These are phyloP conservation scores for Brachionus plicatilis DNA, from an alignment of 1,140 invertebrate species.

Conservation along the genomic window DNA sequence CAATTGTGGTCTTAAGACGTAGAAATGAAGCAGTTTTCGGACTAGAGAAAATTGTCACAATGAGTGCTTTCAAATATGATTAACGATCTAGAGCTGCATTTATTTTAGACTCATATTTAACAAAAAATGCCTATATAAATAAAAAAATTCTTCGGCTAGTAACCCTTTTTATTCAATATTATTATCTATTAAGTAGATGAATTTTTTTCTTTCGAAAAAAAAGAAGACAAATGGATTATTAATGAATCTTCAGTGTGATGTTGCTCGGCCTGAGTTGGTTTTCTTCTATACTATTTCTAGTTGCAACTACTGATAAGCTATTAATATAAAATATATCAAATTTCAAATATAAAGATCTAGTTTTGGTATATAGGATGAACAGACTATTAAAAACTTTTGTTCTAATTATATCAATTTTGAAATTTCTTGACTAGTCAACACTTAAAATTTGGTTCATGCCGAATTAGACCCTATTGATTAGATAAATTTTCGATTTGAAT, in stretches of 20 bases:
- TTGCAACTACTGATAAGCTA: slow-evolving; percentile 36
- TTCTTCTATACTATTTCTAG: neutral
- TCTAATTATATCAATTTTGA: slow-evolving; percentile 30
- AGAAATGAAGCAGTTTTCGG: neutral
- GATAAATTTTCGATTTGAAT: slow-evolving; percentile 11
- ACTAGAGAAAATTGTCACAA: neutral
- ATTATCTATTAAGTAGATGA: neutral
- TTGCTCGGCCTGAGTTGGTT: neutral
- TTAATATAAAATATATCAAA: slow-evolving; percentile 33
- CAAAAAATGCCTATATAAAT: neutral
- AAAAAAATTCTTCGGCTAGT: neutral
- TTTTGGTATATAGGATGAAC: slow-evolving; percentile 15
- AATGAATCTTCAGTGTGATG: slow-evolving; percentile 20
- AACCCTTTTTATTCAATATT: neutral
- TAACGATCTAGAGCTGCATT: neutral
- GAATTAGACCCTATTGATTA: neutral
- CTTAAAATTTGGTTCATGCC: neutral
- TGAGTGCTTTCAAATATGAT: neutral
- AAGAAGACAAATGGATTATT: slow-evolving; percentile 25
- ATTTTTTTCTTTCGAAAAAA: neutral
- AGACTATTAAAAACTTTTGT: slow-evolving; percentile 28
- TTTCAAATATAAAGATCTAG: slow-evolving; percentile 24
- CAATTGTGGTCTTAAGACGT: neutral
- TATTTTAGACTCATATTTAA: neutral
- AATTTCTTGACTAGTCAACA: slow-evolving; percentile 17